Conservation (phyloP, 64 coral and sea anemone species). For the Platygyra sinensis region DNA sequence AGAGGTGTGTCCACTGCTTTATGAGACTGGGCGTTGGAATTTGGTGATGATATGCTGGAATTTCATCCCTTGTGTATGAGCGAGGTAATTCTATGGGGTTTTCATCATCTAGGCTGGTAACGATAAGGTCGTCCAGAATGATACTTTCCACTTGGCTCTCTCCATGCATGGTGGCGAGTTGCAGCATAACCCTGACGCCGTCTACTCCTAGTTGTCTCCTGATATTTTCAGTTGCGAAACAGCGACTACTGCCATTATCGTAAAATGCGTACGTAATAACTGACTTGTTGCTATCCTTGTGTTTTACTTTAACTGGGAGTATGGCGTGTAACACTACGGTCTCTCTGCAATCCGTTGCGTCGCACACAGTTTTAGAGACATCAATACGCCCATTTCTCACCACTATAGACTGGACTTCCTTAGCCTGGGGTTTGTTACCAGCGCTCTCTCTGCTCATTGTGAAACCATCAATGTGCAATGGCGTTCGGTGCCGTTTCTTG, state of each 20-base stretch:
- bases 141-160: constrained; percentile 26
- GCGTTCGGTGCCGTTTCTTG: constrained; percentile 10
- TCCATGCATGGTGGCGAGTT: constrained; percentile 67
- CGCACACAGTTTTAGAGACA: background rate
- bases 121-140: constrained; percentile 34
- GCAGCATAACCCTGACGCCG: constrained; percentile 42
- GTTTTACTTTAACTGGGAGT: constrained; percentile 59
- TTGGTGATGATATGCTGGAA: too few relatives aligned
- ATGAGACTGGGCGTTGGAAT: too few relatives aligned
- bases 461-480: background rate
- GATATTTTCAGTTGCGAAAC: constrained; percentile 60
- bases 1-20: too few relatives aligned
- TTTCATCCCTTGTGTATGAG: constrained; percentile 49
- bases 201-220: constrained; percentile 28
- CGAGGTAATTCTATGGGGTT: constrained; percentile 51
- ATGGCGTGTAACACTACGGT: constrained; percentile 44
- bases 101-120: constrained; percentile 19
- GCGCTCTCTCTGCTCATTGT: too few relatives aligned
- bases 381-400: background rate
- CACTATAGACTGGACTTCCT: too few relatives aligned
- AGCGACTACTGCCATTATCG: constrained; percentile 57
- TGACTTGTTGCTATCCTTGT: background rate
- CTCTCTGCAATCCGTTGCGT: background rate
- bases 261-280: constrained; percentile 60
- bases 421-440: background rate